Percentiles rank a stretch among this genome's conserved stretches.
phyloP scores from a whole-genome alignment of 2,888 invertebrate genomes.

The Aproaerema taeniolella region DNA sequence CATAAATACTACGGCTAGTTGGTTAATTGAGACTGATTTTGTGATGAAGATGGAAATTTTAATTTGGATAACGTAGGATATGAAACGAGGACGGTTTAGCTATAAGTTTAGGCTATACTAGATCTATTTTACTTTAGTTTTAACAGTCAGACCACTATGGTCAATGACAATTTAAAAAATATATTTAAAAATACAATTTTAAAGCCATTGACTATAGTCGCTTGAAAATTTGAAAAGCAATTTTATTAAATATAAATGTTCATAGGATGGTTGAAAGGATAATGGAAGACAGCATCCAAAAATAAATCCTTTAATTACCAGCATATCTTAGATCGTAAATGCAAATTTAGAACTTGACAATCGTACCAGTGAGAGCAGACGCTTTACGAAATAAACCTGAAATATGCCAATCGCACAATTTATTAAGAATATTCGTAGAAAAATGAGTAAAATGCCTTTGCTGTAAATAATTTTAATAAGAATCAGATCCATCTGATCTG shows the following conservation, averaged over 20 bases:
- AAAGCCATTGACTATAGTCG: too few species aligned
- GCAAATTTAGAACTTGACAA: conserved; percentile 37
- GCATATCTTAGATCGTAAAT: conserved; percentile 51
- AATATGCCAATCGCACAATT: conserved; percentile 62
- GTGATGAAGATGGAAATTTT: conserved; percentile 49
- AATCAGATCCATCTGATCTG: background rate
- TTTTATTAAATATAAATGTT: too few species aligned
- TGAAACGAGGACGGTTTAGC: conserved; percentile 33
- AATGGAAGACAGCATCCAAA: too few species aligned
- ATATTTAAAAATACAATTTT: too few species aligned
- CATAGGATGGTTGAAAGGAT: too few species aligned
- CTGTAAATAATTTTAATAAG: conserved; percentile 6
- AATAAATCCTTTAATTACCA: too few species aligned
- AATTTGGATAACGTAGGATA: conserved; percentile 27
- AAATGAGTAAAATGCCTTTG: conserved; percentile 6
- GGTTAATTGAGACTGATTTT: conserved; percentile 68
- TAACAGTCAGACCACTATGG: conserved; percentile 15
- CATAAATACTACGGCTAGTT: conserved; percentile 39
- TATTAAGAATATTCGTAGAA: conserved; percentile 17
- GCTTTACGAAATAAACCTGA: conserved; percentile 37
- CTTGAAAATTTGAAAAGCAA: too few species aligned
- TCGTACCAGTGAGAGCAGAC: conserved; percentile 45
- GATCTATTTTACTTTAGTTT: conserved; percentile 27
- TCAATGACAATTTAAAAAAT: background rate
- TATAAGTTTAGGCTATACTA: conserved; percentile 26